A percentile compares a stretch with the other conserved stretches of the same genome.
Conservation (phyloP, 2,797 vertebrate species). For the Octomys mimax region DNA sequence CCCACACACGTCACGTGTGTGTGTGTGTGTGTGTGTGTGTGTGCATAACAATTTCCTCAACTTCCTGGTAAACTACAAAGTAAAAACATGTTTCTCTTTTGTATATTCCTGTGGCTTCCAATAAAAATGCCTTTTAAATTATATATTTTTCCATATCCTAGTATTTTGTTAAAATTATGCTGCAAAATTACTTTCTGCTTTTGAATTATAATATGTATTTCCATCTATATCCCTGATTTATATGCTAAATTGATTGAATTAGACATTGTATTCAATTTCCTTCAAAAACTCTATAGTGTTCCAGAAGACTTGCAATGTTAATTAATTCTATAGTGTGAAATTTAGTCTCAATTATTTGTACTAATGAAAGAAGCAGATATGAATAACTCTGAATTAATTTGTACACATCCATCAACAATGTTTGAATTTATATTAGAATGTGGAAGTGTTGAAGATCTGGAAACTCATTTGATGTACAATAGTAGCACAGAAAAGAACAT, state of each 20-base stretch:
- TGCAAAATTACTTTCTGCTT: not conserved
- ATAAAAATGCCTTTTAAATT: not conserved
- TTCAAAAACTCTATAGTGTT: slow-evolving; percentile 35
- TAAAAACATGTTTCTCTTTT: not conserved
- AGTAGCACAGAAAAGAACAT: not conserved
- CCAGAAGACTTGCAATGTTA: slow-evolving; percentile 32
- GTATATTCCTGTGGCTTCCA: not conserved
- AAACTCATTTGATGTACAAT: slow-evolving; percentile 15
- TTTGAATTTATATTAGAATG: slow-evolving; percentile 43
- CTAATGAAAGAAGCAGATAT: slow-evolving; percentile 42
- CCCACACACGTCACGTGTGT: no score
- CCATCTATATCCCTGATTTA: not conserved
- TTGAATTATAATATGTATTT: not conserved
- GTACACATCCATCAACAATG: not conserved
- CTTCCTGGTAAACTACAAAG: not conserved
- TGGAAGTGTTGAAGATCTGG: not conserved
- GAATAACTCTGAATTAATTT: slow-evolving; percentile 60
- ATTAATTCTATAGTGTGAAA: slow-evolving; percentile 62
- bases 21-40: accelerated
- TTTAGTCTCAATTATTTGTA: slow-evolving; percentile 53
- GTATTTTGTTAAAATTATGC: slow-evolving; percentile 24
- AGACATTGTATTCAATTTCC: not conserved
- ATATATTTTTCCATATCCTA: not conserved
- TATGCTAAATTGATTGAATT: not conserved
- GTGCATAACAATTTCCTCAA: not conserved